These are phyloP conservation scores for Cydia strobilella DNA, from an alignment of 1,140 invertebrate genomes.

Conservation along the genomic window DNA sequence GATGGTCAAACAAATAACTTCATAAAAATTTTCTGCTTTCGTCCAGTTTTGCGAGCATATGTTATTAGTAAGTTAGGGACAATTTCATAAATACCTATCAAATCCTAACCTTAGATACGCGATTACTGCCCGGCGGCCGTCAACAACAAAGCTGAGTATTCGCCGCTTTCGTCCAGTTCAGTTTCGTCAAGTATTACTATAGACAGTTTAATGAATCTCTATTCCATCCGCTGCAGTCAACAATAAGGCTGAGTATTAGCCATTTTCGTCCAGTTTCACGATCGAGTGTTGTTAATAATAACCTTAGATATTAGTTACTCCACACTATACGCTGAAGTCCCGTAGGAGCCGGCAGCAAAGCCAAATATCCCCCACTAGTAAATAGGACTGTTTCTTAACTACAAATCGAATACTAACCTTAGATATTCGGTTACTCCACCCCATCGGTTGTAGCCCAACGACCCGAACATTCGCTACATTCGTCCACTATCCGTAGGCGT, in stretches of 20 bases:
- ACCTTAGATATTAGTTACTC: conserved; percentile 90
- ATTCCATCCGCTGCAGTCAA: conserved; percentile 94
- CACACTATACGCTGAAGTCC: conserved; percentile 94
- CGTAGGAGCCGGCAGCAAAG: conserved; percentile 93
- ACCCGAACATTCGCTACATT: too few species aligned
- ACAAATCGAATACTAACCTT: conserved; percentile 81
- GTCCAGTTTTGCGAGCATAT: conserved; percentile 79
- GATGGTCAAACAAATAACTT: conserved; percentile 35
- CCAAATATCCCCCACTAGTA: conserved; percentile 83
- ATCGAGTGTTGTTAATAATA: conserved; percentile 38
- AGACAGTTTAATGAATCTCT: conserved; percentile 79
- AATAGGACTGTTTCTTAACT: too few species aligned
- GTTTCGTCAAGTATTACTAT: conserved; percentile 73
- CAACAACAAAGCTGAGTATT: conserved; percentile 92
- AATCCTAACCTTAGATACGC: conserved; percentile 88
- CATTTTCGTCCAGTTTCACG: conserved; percentile 80
- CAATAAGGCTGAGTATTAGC: conserved; percentile 90
- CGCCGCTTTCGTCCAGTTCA: conserved; percentile 84
- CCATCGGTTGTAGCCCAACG: too few species aligned
- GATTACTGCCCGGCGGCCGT: conserved; percentile 93
- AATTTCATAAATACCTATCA: too few species aligned
- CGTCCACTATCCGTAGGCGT: too few species aligned
- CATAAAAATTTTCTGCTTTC: conserved; percentile 57
- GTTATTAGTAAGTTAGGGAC: conserved; percentile 38
- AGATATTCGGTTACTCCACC: conserved; percentile 90